Evolutionary conservation across 2,888 invertebrate genomes (phyloP).

Genomic region (Sinopyrophorus schimmeli): DNA sequence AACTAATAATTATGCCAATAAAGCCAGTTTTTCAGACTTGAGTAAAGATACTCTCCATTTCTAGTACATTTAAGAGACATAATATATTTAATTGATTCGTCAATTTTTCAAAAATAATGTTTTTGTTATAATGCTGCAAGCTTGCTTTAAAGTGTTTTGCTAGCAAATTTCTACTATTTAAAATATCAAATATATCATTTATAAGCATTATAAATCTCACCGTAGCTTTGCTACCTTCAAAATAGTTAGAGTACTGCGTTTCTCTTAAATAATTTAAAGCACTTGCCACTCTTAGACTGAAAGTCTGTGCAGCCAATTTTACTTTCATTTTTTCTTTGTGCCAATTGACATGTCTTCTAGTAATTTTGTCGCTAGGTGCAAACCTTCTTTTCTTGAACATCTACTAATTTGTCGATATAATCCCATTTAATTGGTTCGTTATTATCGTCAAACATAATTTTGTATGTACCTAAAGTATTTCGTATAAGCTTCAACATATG

Average conservation of each 20-base stretch:
- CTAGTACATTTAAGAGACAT: neutral
- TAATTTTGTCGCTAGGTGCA: constrained; percentile 36
- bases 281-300: constrained; percentile 36
- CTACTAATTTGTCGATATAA: constrained; percentile 33
- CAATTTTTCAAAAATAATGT: constrained; percentile 9
- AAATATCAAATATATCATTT: constrained; percentile 40
- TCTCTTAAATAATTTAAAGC: constrained; percentile 29
- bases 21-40: constrained; percentile 18
- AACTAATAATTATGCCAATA: constrained; percentile 18
- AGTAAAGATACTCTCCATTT: neutral
- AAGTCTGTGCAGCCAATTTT: constrained; percentile 36
- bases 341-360: constrained; percentile 25
- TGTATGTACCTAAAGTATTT: constrained; percentile 31
- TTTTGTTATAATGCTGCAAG: constrained; percentile 19
- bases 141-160: constrained; percentile 18
- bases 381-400: constrained; percentile 35
- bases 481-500: constrained; percentile 40
- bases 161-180: constrained; percentile 34
- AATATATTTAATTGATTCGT: constrained; percentile 7
- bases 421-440: constrained; percentile 32
- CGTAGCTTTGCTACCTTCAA: constrained; percentile 29
- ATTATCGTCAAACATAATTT: constrained; percentile 25
- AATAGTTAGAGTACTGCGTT: constrained; percentile 18
- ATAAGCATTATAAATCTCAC: constrained; percentile 32
- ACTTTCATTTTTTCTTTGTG: constrained; percentile 38